Base-by-base conservation (phyloP, 2,888 invertebrate species). In the Lasiommata megera region DNA sequence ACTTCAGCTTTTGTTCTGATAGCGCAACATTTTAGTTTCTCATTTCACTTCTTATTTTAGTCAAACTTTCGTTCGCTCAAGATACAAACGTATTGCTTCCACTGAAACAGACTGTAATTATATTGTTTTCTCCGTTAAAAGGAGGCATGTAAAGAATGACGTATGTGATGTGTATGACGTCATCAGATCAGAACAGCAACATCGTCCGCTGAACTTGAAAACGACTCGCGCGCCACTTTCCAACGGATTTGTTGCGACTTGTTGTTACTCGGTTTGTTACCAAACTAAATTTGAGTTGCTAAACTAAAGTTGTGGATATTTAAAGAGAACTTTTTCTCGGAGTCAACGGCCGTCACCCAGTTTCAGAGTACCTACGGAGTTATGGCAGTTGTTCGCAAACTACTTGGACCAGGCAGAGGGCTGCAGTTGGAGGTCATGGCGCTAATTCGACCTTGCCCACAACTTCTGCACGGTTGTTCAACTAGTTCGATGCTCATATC, bases 331-430 rank as follows among this genome's bases (percentile, higher is more conserved):
- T 90, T 90, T 90, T 89, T 90, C 89, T 84, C 86, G 83, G 84
- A 89, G 90, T 90, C 90, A 89, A 90, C 84, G 90, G 86, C 88
- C 88, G 90, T 90, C 88, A 88, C 90, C 90, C 86, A 89, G 90
- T 90, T 90, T 87, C 84, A 74, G 89, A 88, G 86, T 84, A 83
- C 82, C 83, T 79, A 78, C 82, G 77, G 88, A 90, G 88, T 90
- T 89, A 90, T 91, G 89, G 89, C 90, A 91, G 88, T 91, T 90
- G 89, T 90, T 89, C 80, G 79, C 71, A 83, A 86, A 89, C 88
- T 89, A 89, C 84, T 89, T 86, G 86, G 84, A 76, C 85, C 82
- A 80, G 76, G 71, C 80, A 79, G 82, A 81, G 84, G 87, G 84
- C 79, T 86, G 87, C 86, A 87, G 76, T 76, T 63, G 79, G 82